These are phyloP conservation scores for Drosophila falleni DNA, from an alignment of 2,888 invertebrate genomes.

Conservation along the genomic window DNA sequence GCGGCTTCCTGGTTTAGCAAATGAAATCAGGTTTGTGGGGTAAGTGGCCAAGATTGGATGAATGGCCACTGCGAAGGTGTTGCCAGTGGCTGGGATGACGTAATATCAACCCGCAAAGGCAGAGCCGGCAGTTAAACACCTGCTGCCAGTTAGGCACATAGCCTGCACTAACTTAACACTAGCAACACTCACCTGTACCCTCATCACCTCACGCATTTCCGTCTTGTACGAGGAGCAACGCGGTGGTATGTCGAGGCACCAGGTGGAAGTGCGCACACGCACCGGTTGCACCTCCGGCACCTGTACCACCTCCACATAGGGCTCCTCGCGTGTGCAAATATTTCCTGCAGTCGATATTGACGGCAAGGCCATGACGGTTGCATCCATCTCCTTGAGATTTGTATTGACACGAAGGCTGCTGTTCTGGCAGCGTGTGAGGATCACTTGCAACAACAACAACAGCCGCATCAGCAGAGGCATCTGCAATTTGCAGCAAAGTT, in stretches of 20 bases:
- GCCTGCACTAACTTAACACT: not conserved
- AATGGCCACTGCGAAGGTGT: conserved; percentile 65
- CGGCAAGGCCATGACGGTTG: conserved; percentile 48
- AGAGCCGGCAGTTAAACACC: conserved; percentile 67
- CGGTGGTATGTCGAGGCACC: conserved; percentile 93
- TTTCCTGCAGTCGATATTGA: conserved; percentile 66
- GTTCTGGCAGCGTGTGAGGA: conserved; percentile 49
- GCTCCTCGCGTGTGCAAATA: conserved; percentile 84
- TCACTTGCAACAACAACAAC: conserved; percentile 23
- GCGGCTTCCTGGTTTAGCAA: conserved; percentile 64
- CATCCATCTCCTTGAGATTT: conserved; percentile 66
- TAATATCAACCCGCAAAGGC: conserved; percentile 61
- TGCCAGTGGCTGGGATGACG: conserved; percentile 56
- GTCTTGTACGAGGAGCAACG: conserved; percentile 91
- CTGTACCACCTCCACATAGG: conserved; percentile 86
- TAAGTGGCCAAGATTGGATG: conserved; percentile 58
- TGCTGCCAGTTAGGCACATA: conserved; percentile 22
- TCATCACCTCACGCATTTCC: conserved; percentile 89
- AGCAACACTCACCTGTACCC: conserved; percentile 88
- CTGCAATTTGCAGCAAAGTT: conserved; percentile 11
- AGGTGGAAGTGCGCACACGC: conserved; percentile 90
- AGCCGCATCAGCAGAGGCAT: conserved; percentile 24
- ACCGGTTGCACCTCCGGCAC: conserved; percentile 87
- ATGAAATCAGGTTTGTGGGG: conserved; percentile 72
- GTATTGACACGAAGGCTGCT: conserved; percentile 67